phyloP scores from a whole-genome alignment of 2,113 vertebrate species.

The Perca flavescens region DNA sequence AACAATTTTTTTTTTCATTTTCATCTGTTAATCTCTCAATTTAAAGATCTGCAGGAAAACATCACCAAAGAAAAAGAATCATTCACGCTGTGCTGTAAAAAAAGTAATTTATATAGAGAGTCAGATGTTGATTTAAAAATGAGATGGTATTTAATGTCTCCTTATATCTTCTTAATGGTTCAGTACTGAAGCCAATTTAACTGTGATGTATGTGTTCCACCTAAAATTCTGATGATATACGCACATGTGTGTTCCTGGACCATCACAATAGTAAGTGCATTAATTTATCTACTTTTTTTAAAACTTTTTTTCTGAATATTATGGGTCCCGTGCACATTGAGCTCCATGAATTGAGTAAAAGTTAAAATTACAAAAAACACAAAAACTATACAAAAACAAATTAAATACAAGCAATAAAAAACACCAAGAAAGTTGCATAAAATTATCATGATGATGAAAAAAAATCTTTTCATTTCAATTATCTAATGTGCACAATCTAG shows the following conservation, averaged over 20 bases:
- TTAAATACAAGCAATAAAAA: neutral
- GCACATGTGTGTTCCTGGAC: neutral
- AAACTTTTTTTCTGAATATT: neutral
- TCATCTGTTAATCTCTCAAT: neutral
- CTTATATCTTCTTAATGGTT: neutral
- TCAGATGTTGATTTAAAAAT: neutral
- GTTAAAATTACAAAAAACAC: neutral
- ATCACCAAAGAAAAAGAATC: neutral
- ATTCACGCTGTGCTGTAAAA: neutral
- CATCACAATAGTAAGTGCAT: no score
- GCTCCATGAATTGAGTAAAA: neutral
- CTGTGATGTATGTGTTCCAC: neutral
- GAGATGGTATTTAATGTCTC: neutral
- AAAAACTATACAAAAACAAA: neutral
- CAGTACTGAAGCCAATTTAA: neutral
- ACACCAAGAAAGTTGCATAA: neutral
- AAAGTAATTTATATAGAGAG: neutral
- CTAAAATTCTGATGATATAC: neutral
- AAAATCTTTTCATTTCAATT: neutral
- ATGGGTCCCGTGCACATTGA: neutral
- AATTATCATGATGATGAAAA: neutral
- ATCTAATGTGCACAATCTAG: neutral
- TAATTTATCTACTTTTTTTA: neutral
- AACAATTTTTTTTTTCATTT: slow-evolving; percentile 16
- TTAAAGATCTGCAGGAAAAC: neutral